Evolutionary conservation across 2,113 vertebrate genomes (phyloP).

Genomic region (Tetrax tetrax): DNA sequence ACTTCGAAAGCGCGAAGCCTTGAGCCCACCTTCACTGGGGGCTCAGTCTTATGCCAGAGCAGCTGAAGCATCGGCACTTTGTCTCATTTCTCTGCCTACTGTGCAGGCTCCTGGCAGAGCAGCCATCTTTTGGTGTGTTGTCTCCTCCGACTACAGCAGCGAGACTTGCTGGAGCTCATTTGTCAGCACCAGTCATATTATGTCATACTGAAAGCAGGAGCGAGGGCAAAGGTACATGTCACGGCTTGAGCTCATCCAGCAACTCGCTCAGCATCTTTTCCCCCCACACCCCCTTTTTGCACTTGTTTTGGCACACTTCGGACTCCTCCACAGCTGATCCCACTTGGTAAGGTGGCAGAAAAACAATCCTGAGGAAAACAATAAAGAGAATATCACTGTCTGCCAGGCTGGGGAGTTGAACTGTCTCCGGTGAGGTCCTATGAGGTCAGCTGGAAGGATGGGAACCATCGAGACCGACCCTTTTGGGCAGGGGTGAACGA

Average conservation of each 20-base stretch:
- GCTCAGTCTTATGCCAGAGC: neutral
- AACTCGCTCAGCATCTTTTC: neutral
- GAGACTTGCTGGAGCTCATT: neutral
- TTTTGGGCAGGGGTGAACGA: neutral
- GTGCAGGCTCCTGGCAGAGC: neutral
- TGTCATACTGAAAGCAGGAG: neutral
- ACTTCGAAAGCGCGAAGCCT: neutral
- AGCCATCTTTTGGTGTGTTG: neutral
- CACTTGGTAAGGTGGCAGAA: neutral
- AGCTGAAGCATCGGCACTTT: neutral
- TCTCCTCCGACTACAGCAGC: neutral
- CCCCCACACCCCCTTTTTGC: neutral
- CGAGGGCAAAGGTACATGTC: neutral
- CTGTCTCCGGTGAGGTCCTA: neutral
- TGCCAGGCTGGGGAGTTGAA: neutral
- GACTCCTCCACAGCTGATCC: neutral
- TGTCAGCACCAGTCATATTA: conserved; percentile 24
- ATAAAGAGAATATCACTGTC: neutral
- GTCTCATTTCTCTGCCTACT: fast-evolving
- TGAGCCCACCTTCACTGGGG: neutral
- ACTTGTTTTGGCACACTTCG: neutral
- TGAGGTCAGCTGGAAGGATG: neutral
- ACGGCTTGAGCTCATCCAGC: neutral
- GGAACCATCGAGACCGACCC: neutral
- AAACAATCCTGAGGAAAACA: neutral